Conservation (phyloP, 2,888 invertebrate species). For the Microdon myrmicae region DNA sequence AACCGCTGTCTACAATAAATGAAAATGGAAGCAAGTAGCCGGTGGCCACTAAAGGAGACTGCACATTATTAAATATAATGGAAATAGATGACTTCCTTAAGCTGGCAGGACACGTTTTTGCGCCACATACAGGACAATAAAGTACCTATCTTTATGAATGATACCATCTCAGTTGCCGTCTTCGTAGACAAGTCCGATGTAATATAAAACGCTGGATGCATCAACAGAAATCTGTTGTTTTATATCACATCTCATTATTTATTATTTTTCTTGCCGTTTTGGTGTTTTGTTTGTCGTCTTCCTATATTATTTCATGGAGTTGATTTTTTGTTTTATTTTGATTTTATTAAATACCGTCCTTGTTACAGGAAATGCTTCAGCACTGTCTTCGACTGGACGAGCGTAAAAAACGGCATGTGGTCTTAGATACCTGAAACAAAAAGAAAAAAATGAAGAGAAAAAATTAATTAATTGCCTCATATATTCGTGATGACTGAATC, state of each 20-base stretch:
- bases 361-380: too few relatives aligned
- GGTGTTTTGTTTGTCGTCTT: too few relatives aligned
- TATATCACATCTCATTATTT: constrained; percentile 48
- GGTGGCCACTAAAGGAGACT: constrained; percentile 35
- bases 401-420: constrained; percentile 46
- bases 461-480: constrained; percentile 44
- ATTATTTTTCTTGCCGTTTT: constrained; percentile 46
- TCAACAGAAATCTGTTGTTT: constrained; percentile 49
- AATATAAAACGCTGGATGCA: too few relatives aligned
- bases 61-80: constrained; percentile 47
- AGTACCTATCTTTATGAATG: constrained; percentile 51
- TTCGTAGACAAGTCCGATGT: neutral
- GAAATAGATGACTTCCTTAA: constrained; percentile 40
- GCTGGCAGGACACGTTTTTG: constrained; percentile 17
- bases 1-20: constrained; percentile 36
- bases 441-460: constrained; percentile 12
- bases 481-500: constrained; percentile 50
- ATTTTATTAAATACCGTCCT: too few relatives aligned
- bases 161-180: constrained; percentile 6
- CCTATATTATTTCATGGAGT: too few relatives aligned
- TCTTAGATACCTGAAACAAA: too few relatives aligned
- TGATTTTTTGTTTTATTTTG: too few relatives aligned
- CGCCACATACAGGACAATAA: constrained; percentile 15
- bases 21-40: constrained; percentile 29
- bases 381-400: too few relatives aligned